phyloP scores from a whole-genome alignment of 2,888 invertebrate species.

The Melieria crassipennis region DNA sequence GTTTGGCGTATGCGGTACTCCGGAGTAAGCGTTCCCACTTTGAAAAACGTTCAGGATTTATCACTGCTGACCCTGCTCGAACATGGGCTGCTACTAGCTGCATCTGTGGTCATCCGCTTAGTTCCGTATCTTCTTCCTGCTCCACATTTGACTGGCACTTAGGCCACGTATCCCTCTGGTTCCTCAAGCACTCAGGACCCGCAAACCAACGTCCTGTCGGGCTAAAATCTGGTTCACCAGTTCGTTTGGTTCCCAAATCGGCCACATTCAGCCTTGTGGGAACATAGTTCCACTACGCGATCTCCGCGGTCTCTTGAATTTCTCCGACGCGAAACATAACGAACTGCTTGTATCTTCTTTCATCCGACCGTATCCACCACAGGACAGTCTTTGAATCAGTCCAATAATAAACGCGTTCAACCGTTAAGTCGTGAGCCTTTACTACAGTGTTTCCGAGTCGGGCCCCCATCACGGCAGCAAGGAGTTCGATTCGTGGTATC shows the following conservation, averaged over 20 bases:
- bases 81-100: not conserved
- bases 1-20: slow-evolving; percentile 3
- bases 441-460: slow-evolving; percentile 36
- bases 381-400: slow-evolving; percentile 48
- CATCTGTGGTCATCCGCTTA: not conserved
- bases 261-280: slow-evolving; percentile 39
- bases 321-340: slow-evolving; percentile 27
- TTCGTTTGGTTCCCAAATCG: slow-evolving; percentile 40
- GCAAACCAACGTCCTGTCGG: slow-evolving; percentile 28
- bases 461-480: slow-evolving; percentile 44
- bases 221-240: not conserved
- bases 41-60: not conserved
- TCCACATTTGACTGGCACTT: slow-evolving; percentile 36
- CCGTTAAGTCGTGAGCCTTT: slow-evolving; percentile 32
- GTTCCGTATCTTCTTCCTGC: slow-evolving; percentile 34
- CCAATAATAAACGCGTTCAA: slow-evolving; percentile 43
- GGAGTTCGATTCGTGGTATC: slow-evolving; percentile 45
- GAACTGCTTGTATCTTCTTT: slow-evolving; percentile 40
- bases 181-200: slow-evolving; percentile 35
- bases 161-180: slow-evolving; percentile 8
- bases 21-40: not conserved
- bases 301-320: slow-evolving; percentile 30
- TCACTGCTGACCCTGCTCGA: not conserved
- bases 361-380: slow-evolving; percentile 45
- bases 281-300: slow-evolving; percentile 37